These are phyloP conservation scores for Takifugu bimaculatus DNA, from an alignment of 2,113 vertebrate species.

Conservation along the genomic window DNA sequence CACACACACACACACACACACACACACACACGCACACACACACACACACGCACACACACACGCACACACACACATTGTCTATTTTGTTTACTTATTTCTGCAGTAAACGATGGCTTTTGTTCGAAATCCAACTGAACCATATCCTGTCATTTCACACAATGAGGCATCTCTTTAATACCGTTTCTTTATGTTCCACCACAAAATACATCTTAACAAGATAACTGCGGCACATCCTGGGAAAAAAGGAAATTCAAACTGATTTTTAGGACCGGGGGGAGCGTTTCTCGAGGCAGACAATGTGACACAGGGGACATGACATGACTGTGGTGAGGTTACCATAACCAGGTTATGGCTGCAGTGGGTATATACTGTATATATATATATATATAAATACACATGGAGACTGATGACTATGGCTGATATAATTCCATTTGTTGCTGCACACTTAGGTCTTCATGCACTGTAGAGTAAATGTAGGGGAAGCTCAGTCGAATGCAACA, in stretches of 20 bases:
- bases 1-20: conserved; percentile 19
- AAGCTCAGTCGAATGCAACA: conserved; percentile 34
- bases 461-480: conserved; percentile 9
- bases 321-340: conserved; percentile 37
- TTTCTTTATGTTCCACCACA: background rate
- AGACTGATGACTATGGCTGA: conserved; percentile 50
- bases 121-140: background rate
- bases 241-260: conserved; percentile 8
- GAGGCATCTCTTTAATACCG: background rate
- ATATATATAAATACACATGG: conserved; percentile 32
- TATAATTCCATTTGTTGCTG: conserved; percentile 43
- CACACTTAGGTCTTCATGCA: conserved; percentile 18
- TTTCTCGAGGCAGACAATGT: conserved; percentile 14
- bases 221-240: conserved; percentile 5
- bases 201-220: conserved; percentile 7
- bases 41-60: too few relatives aligned
- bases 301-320: conserved; percentile 38
- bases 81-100: background rate
- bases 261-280: conserved; percentile 2
- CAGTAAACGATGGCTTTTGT: too few relatives aligned
- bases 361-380: background rate
- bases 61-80: too few relatives aligned
- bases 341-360: conserved; percentile 54
- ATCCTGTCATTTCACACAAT: background rate
- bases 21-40: too few relatives aligned